Evolutionary conservation across 1,140 invertebrate species (phyloP).

Genomic region (Papilio xuthus): DNA sequence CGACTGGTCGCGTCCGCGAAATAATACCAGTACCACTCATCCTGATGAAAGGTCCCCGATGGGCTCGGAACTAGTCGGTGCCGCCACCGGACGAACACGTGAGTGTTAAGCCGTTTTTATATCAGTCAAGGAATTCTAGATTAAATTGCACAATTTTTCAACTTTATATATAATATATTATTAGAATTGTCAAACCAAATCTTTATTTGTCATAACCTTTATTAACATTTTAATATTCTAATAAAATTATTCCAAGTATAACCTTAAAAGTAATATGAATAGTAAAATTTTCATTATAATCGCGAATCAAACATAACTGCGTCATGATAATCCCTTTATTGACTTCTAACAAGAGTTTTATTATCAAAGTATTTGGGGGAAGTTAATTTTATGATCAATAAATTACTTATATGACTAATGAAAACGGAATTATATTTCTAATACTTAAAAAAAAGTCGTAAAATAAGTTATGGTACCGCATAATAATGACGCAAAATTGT

Average conservation of each 20-base stretch:
- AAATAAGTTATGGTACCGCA: not conserved
- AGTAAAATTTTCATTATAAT: constrained; percentile 32
- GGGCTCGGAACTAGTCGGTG: too few species aligned
- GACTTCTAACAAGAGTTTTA: constrained; percentile 34
- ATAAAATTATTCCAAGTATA: not conserved
- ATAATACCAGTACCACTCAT: too few species aligned
- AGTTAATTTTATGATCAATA: constrained; percentile 30
- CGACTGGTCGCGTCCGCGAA: too few species aligned
- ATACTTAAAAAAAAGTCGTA: constrained; percentile 13
- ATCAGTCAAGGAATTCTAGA: too few species aligned
- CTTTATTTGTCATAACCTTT: not conserved
- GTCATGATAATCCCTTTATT: constrained; percentile 21
- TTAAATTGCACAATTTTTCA: not conserved
- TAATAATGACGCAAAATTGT: not conserved
- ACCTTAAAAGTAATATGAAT: not conserved
- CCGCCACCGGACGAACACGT: too few species aligned
- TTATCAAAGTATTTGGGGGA: constrained; percentile 23
- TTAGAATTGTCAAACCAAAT: not conserved
- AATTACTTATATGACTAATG: constrained; percentile 28
- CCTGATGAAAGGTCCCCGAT: too few species aligned
- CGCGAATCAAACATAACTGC: constrained; percentile 8
- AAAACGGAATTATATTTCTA: constrained; percentile 5
- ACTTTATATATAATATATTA: not conserved
- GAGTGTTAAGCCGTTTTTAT: too few species aligned
- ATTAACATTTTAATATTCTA: not conserved